Evolutionary conservation across 2,888 invertebrate species (phyloP).

Genomic region (Lasioglossum figueresi): DNA sequence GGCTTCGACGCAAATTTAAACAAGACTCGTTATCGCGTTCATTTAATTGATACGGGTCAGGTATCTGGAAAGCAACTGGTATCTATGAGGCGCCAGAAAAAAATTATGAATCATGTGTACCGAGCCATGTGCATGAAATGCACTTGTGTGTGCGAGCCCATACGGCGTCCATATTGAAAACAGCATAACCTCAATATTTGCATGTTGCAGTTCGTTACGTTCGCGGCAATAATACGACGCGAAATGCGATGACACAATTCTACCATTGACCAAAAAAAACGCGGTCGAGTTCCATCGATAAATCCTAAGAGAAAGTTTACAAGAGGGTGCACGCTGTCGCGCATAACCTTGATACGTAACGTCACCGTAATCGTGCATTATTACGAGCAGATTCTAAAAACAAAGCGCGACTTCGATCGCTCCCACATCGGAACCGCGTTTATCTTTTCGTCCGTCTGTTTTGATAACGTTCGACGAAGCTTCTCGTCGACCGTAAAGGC

Average conservation of each 20-base stretch:
- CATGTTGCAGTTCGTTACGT: slow-evolving; percentile 6
- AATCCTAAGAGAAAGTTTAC: neutral
- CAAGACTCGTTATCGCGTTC: slow-evolving; percentile 20
- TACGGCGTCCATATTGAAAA: slow-evolving; percentile 51
- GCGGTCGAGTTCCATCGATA: neutral
- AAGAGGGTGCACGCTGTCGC: neutral
- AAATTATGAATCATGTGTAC: slow-evolving; percentile 48
- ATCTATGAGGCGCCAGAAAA: slow-evolving; percentile 27
- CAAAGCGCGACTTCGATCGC: slow-evolving; percentile 12
- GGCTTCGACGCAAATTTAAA: slow-evolving; percentile 13
- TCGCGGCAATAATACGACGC: slow-evolving; percentile 7
- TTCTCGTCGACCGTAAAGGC: neutral
- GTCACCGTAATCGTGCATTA: slow-evolving; percentile 28
- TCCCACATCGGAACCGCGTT: neutral
- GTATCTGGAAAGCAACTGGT: slow-evolving; percentile 14
- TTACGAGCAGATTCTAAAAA: slow-evolving; percentile 33
- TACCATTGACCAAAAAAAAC: slow-evolving; percentile 7
- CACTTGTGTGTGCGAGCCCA: slow-evolving; percentile 7
- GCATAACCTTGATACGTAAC: slow-evolving; percentile 43
- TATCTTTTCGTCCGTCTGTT: neutral
- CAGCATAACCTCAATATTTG: slow-evolving; percentile 56
- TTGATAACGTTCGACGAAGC: neutral
- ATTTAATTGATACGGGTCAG: slow-evolving; percentile 34
- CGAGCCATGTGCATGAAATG: slow-evolving; percentile 23
- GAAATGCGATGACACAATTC: slow-evolving; percentile 1